A percentile compares a stretch with the other conserved stretches of the same genome.
phyloP scores from a whole-genome alignment of 2,888 invertebrate species.

The Apotomis betuletana region DNA sequence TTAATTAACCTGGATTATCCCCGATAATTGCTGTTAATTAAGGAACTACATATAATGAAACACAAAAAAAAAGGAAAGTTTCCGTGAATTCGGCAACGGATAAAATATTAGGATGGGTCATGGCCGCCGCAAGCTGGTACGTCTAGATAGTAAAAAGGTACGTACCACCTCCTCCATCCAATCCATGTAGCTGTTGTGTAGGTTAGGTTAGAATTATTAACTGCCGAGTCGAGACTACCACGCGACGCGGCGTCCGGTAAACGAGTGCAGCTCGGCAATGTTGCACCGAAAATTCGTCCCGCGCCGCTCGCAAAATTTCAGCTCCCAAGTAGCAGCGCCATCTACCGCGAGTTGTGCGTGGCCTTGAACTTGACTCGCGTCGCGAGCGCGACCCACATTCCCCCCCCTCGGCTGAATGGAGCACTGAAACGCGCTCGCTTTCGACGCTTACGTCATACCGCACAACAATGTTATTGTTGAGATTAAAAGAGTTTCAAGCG shows the following conservation, averaged over 20 bases:
- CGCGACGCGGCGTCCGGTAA: constrained; percentile 80
- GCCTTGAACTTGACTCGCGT: constrained; percentile 80
- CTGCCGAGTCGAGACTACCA: constrained; percentile 70
- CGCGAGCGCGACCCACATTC: constrained; percentile 76
- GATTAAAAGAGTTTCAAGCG: constrained; percentile 11
- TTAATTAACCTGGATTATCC: background rate
- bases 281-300: constrained; percentile 82
- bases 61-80: background rate
- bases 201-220: constrained; percentile 66
- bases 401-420: constrained; percentile 73
- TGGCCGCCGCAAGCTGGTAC: constrained; percentile 55
- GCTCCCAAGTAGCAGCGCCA: constrained; percentile 76
- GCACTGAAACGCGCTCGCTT: constrained; percentile 69
- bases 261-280: constrained; percentile 80
- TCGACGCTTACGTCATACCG: constrained; percentile 68
- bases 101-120: constrained; percentile 82
- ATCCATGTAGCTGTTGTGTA: constrained; percentile 72
- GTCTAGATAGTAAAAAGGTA: constrained; percentile 51
- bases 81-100: constrained; percentile 45
- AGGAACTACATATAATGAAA: background rate
- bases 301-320: constrained; percentile 74
- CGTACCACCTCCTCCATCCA: constrained; percentile 82
- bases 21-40: background rate
- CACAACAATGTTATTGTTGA: constrained; percentile 31
- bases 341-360: constrained; percentile 68